Conservation (phyloP, 2,797 vertebrate genomes). For the Falco berigora region DNA sequence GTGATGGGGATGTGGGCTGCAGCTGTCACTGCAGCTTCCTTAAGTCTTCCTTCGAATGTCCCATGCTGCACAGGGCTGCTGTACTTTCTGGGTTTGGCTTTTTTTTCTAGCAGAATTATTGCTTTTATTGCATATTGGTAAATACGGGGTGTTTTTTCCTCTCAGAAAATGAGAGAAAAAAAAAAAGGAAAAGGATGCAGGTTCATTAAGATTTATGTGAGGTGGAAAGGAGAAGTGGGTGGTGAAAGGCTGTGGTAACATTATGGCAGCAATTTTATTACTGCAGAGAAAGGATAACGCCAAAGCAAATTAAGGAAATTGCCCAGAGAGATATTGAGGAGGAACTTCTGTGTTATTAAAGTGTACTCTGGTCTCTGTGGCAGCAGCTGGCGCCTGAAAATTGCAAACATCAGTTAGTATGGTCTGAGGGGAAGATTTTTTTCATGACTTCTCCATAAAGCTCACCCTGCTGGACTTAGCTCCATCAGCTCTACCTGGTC, state of each 20-base stretch:
- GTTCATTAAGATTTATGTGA: fast-evolving
- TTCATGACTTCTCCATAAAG: background rate
- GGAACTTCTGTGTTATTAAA: too few relatives aligned
- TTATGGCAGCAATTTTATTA: fast-evolving
- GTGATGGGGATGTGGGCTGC: background rate
- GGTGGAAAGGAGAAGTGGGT: background rate
- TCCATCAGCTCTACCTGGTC: background rate
- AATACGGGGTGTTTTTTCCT: background rate
- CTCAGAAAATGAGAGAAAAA: background rate
- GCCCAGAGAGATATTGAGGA: background rate
- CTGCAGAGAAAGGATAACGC: background rate
- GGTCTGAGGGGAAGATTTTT: background rate
- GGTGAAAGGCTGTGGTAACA: background rate
- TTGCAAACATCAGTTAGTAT: fast-evolving
- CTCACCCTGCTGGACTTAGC: background rate
- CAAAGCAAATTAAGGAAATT: background rate
- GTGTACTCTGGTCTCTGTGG: background rate
- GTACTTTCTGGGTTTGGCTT: background rate
- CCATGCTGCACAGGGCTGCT: background rate
- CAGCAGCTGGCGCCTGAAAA: background rate
- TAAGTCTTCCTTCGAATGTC: background rate
- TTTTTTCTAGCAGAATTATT: background rate
- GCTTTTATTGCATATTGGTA: background rate
- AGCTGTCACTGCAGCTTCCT: fast-evolving
- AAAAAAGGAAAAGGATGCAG: background rate